Evolutionary conservation across 2,888 invertebrate genomes (phyloP), one percentile per base, ranked within the genome.

Genomic region (Cephalotes varians): DNA sequence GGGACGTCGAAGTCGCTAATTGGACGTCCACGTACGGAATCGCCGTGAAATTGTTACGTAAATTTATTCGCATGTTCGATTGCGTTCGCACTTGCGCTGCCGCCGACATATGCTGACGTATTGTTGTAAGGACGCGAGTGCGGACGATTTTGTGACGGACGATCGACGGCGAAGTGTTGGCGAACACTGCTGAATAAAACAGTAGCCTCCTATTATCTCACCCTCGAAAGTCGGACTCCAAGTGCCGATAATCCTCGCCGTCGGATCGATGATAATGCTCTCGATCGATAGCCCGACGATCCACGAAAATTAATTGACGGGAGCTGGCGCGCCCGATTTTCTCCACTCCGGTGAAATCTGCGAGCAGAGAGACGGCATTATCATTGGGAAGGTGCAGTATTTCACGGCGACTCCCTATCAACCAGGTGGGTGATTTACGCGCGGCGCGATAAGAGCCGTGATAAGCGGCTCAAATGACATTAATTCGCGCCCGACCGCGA

Each of bases 361-460:
- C 18, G 1, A 56, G 2, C 56, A 25, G 25, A 76, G 25, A 56
- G 25, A 31, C 34, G 44, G 10, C 44, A 76, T 76, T 54, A 74
- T 64, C 54, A 67, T 81, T 60, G 44, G 40, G 58, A 83, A 86
- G 83, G 88, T 85, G 89, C 69, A 74, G 71, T 82, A 62, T 81
- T 81, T 84, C 71, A 62, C 72, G 81, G 81, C 77, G 80, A 87
- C 76, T 82, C 47, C 82, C 62, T 86, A 83, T 85, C 81, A 87
- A 89, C 88, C 89, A 89, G 89, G 89, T 89, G 65, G 58, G 89
- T 69, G 25, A 79, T 79, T 69, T 56, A 79, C 25, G 25, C 54
- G 44, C 31, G 40, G 40, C 31, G 76, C 15, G 77, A 79, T 69
- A 67, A 79, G 69, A n/a, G 21, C n/a, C 25, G 34, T n/a, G 62